A percentile compares a stretch with the other conserved stretches of the same genome.
Evolutionary conservation across 35 echinoderm and acorn worm genomes (phyloP).

Genomic region (Stichopus chloronotus): DNA sequence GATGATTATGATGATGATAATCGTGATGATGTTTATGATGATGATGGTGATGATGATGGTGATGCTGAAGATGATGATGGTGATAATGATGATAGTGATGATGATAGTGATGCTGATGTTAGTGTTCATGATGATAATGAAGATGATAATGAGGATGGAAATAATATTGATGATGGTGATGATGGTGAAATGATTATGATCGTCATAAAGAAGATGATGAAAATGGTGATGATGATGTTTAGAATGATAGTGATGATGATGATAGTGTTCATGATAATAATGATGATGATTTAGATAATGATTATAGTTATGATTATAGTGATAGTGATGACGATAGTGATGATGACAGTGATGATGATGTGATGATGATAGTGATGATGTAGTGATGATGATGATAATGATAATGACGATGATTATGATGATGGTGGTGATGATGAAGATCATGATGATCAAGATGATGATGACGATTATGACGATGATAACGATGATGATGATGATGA

Average conservation of each 20-base stretch:
- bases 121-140: background rate
- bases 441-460: background rate
- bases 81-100: background rate
- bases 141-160: background rate
- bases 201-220: too few relatives aligned
- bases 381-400: too few relatives aligned
- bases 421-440: background rate
- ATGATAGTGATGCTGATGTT: too few relatives aligned
- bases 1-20: slow-evolving; percentile 1
- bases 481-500: background rate
- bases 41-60: background rate
- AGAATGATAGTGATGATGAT: too few relatives aligned
- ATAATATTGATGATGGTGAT: background rate
- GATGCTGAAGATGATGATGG: background rate
- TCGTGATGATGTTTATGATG: background rate
- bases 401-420: background rate
- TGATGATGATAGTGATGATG: too few relatives aligned
- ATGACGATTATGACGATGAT: background rate
- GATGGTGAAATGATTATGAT: background rate
- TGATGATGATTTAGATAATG: too few relatives aligned
- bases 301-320: too few relatives aligned
- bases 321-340: too few relatives aligned
- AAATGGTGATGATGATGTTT: too few relatives aligned
- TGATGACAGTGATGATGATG: too few relatives aligned
- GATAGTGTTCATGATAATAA: too few relatives aligned